Percentiles rank a stretch among this genome's conserved stretches.
These are phyloP conservation scores for Drosophila histrio DNA, from an alignment of 2,888 invertebrate genomes.

Conservation along the genomic window DNA sequence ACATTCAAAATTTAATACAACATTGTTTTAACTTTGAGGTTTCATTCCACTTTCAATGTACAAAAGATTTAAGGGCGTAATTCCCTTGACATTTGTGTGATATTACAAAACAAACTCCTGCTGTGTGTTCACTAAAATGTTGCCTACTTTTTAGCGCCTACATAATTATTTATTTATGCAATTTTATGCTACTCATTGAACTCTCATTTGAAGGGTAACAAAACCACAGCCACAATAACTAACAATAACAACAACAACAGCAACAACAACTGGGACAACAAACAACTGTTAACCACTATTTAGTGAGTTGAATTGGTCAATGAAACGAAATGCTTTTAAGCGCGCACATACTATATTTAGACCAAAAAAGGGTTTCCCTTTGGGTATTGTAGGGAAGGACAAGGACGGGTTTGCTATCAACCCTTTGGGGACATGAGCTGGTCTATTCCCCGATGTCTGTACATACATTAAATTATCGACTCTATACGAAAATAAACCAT, in stretches of 20 bases:
- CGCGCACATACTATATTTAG: conserved; percentile 31
- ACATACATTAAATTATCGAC: conserved; percentile 65
- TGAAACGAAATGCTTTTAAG: conserved; percentile 46
- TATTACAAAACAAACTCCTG: neutral
- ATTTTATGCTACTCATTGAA: neutral
- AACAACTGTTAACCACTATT: conserved; percentile 55
- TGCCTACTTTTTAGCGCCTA: conserved; percentile 13
- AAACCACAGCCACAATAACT: conserved; percentile 20
- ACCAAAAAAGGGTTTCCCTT: conserved; percentile 26
- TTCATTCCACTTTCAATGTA: too few relatives aligned
- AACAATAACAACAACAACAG: conserved; percentile 12
- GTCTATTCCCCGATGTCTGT: conserved; percentile 31
- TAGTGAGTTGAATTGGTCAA: conserved; percentile 44
- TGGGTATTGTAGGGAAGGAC: neutral
- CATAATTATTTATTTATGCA: neutral
- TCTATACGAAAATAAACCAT: conserved; percentile 64
- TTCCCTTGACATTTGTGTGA: neutral
- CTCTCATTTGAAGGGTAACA: neutral
- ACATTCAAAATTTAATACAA: too few relatives aligned
- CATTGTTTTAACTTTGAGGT: too few relatives aligned
- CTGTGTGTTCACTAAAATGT: neutral
- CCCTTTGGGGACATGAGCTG: conserved; percentile 13
- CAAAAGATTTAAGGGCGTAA: neutral
- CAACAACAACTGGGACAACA: conserved; percentile 5
- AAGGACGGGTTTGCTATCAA: conserved; percentile 8